Evolutionary conservation across 2,113 vertebrate genomes (phyloP).

Genomic region (Ictalurus punctatus): DNA sequence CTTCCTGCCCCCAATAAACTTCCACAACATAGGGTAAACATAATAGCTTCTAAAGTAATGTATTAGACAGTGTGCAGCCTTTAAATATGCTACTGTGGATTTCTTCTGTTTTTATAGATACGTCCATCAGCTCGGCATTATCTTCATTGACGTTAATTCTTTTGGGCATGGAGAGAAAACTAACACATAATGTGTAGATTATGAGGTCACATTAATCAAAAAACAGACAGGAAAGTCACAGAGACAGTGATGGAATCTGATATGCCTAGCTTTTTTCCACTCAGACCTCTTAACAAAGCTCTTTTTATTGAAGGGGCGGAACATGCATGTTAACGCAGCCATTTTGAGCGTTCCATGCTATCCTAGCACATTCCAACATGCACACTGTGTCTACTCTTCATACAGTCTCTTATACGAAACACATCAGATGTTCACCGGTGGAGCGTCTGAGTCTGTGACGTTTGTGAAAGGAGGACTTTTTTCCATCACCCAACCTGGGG

Average conservation of each 20-base stretch:
- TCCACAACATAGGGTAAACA: not conserved
- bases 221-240: not conserved
- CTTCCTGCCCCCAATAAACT: not conserved
- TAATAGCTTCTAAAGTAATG: not conserved
- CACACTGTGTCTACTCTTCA: not conserved
- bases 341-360: not conserved
- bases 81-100: not conserved
- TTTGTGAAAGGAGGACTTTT: not conserved
- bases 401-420: not conserved
- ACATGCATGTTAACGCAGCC: not conserved
- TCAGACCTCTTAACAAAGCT: not conserved
- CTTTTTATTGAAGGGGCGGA: not conserved
- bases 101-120: not conserved
- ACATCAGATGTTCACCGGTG: not conserved
- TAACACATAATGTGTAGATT: not conserved
- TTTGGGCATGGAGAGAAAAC: not conserved
- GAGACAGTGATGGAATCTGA: not conserved
- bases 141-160: not conserved
- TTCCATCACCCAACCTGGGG: not conserved
- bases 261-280: not conserved
- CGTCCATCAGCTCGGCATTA: not conserved
- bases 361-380: not conserved
- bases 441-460: not conserved
- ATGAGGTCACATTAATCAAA: not conserved
- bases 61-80: not conserved